Evolutionary conservation across 1,140 invertebrate genomes (phyloP), one percentile per base, ranked within the genome.

Genomic region (Drosophila pectinifera): DNA sequence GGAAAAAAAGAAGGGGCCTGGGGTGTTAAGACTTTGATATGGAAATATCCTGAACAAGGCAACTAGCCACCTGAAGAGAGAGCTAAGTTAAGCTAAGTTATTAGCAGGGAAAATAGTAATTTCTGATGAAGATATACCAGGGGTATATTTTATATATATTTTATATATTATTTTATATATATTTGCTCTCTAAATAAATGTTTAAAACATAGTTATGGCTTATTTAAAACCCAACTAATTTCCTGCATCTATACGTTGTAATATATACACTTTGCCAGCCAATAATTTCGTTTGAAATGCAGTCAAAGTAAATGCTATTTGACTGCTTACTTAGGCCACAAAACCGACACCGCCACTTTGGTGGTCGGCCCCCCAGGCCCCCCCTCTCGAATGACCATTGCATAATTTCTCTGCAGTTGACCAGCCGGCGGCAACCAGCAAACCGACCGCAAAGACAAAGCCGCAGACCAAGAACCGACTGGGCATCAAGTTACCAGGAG

Each of bases 21-120:
- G 42, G 20, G 72, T 59, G 73, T 53, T 55, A 61, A 68, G 68
- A 75, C 78, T 85, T 85, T 85, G 82, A 85, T 88, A 85, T 85
- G 83, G 55, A 83, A 83, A 83, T 81, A 39, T 43, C 24, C 38
- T 13, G 7, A 5, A 48, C 11, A 57, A 67, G 49, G 24, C 11
- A 41, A 31, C 18, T 45, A n/a, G n/a, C n/a, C n/a, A n/a, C n/a
- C n/a, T n/a, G n/a, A n/a, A n/a, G n/a, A n/a, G n/a, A n/a, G n/a
- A n/a, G n/a, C n/a, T n/a, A n/a, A n/a, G n/a, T n/a, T n/a, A n/a
- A n/a, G n/a, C n/a, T n/a, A n/a, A n/a, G n/a, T n/a, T n/a, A n/a
- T n/a, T n/a, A n/a, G n/a, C n/a, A n/a, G n/a, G n/a, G n/a, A n/a
- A 24, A 18, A 26, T 28, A 24, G 8, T 31, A 20, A 31, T 22